Percentiles rank a stretch among this genome's conserved stretches.
Evolutionary conservation across 1,140 invertebrate genomes (phyloP).

Genomic region (Solenopsis invicta): DNA sequence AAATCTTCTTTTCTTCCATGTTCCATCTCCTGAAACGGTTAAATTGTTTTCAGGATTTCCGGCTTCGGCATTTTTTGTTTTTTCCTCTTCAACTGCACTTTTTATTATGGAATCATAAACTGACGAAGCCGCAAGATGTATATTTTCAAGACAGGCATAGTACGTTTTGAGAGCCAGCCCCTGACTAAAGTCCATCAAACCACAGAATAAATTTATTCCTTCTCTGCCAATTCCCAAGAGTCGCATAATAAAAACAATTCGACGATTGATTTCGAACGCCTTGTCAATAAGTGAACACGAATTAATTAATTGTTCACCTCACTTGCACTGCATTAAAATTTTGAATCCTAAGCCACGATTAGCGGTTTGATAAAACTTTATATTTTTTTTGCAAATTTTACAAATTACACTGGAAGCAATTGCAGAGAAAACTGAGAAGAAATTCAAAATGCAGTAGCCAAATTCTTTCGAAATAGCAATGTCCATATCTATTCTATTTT

Average conservation of each 20-base stretch:
- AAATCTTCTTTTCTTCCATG: constrained; percentile 68
- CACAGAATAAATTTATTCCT: constrained; percentile 71
- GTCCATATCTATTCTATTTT: too few species aligned
- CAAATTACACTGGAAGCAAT: too few species aligned
- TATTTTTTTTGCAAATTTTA: constrained; percentile 28
- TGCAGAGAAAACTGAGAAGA: too few species aligned
- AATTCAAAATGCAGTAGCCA: too few species aligned
- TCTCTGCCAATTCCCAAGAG: constrained; percentile 70
- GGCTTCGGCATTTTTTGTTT: neutral
- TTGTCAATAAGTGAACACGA: constrained; percentile 60
- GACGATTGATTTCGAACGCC: constrained; percentile 68
- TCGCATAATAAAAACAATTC: constrained; percentile 71
- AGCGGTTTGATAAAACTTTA: neutral
- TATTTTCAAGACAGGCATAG: constrained; percentile 56
- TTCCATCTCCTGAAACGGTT: constrained; percentile 68
- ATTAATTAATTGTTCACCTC: too few species aligned
- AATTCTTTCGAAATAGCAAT: too few species aligned
- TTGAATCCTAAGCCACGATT: constrained; percentile 64
- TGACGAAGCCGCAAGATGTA: constrained; percentile 33
- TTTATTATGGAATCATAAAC: constrained; percentile 48
- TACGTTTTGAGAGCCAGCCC: constrained; percentile 52
- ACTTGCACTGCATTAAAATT: too few species aligned
- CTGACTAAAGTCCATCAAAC: constrained; percentile 73
- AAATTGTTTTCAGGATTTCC: constrained; percentile 52
- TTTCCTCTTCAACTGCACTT: constrained; percentile 64